Base-by-base conservation (phyloP, 2,797 vertebrate species). In the Semotilus atromaculatus region DNA sequence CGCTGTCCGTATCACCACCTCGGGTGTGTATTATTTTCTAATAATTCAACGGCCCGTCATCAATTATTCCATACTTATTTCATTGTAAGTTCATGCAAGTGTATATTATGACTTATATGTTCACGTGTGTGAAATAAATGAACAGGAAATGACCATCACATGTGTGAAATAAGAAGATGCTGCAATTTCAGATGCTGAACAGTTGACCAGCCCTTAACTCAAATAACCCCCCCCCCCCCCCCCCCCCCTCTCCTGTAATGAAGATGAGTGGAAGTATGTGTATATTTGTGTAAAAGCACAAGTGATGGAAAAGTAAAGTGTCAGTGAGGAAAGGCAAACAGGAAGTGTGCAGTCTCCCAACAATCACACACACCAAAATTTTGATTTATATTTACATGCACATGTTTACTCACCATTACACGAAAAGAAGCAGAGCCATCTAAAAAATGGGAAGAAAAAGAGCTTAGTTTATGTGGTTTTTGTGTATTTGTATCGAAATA, bases 241-340 rank as follows among this genome's bases (percentile, higher is more conserved):
- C 26, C 48, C 85, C 77, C 48, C 62, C 29, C 36, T 36, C 82
- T 67, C 43, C 73, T 75, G 82, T 23, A 74, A 67, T 55, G 26
- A 74, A 40, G 83, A 72, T 85, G 72, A 48, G 84, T 88, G 87
- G 82, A 84, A 87, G 82, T 89, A 43, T 84, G 87, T 71, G 71
- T 83, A 48, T 34, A 23, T 48, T 66, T 66, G 78, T 31, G 73
- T 66, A 84, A 66, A 84, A 74, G 68, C 68, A 70, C 43, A 29
- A 64, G 34, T 64, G 76, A 78, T 55, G 85, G 67, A 71, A 85
- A 88, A 86, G 80, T 87, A 92, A 93, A 93, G 84, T 87, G 80
- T 88, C 84, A 83, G 85, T 60, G 76, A 85, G 83, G 60, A 71
- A 86, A 88, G 87, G 80, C 87, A 92, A 93, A 93, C 89, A 92